Percentiles rank a stretch among this genome's conserved stretches.
These are phyloP conservation scores for Achroia grisella DNA, from an alignment of 1,140 invertebrate genomes.

Conservation along the genomic window DNA sequence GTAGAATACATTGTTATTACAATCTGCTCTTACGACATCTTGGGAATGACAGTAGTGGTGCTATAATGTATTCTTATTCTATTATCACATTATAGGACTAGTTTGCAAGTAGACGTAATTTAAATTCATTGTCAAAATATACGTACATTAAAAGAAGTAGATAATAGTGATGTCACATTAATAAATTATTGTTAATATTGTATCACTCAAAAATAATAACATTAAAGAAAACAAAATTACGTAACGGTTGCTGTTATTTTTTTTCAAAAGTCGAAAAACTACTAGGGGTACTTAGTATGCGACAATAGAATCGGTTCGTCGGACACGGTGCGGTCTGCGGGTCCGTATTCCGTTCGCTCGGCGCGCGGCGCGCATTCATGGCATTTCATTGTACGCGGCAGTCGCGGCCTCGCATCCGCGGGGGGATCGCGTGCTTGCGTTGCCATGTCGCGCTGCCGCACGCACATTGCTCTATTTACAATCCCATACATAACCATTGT, in stretches of 20 bases:
- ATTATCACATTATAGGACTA: too few relatives aligned
- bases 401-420: conserved; percentile 53
- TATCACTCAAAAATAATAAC: too few relatives aligned
- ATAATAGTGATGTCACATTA: too few relatives aligned
- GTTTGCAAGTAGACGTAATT: too few relatives aligned
- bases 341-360: background rate
- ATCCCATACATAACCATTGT: conserved; percentile 36
- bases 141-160: too few relatives aligned
- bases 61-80: too few relatives aligned
- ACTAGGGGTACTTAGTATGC: conserved; percentile 60
- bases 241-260: conserved; percentile 56
- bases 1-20: too few relatives aligned
- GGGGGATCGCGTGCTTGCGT: conserved; percentile 43
- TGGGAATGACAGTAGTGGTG: too few relatives aligned
- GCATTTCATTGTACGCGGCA: conserved; percentile 57
- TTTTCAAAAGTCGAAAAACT: conserved; percentile 49
- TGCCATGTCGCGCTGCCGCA: conserved; percentile 13
- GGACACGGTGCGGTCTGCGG: conserved; percentile 39
- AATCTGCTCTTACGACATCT: too few relatives aligned
- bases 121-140: too few relatives aligned
- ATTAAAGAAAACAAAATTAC: conserved; percentile 42
- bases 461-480: conserved; percentile 42
- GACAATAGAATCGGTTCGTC: conserved; percentile 60
- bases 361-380: conserved; percentile 50
- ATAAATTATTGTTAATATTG: too few relatives aligned